Evolutionary conservation across 2,797 vertebrate genomes (phyloP), one percentile per base, ranked within the genome.

Genomic region (Sparus aurata): DNA sequence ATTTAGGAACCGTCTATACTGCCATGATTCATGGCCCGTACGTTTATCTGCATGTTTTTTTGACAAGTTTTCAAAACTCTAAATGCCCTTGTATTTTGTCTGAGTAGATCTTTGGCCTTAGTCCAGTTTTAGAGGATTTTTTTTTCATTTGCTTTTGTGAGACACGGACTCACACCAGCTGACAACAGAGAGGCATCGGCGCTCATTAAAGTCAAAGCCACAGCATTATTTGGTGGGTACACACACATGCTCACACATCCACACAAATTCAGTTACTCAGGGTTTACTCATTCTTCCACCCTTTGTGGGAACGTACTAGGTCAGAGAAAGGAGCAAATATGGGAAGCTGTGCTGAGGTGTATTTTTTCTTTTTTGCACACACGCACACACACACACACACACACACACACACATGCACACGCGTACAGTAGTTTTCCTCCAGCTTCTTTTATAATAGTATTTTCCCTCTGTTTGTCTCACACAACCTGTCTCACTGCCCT

Each of bases 81-180:
- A 45, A 65, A 10, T 34, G 18, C 0, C 16, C 38, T 23, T 69
- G 63, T 64, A 2, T 63, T 64, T 52, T 50, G 65, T 53, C 30
- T 13, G 53, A 17, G 13, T 43, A 38, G 80, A 82, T 10, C 8
- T 65, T 23, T 69, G 69, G n/a, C 15, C 25, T 0, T n/a, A 15
- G 10, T n/a, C 34, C 41, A 17, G 49, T 73, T 75, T 71, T 49
- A 52, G 74, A 41, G 63, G 43, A 69, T 73, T 82, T 34, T 65
- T 79, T 27, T 27, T 27, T 6, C 5, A 34, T 60, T 34, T 34
- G 6, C 64, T 63, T 25, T n/a, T 60, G 34, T 23, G 50, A 61
- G 45, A 61, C 61, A 50, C 68, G 38, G 30, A 77, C 60, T 77
- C 57, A 49, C 49, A 81, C 46, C 73, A 69, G 76, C 76, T 30